These are phyloP conservation scores for Lithophane socia DNA, from an alignment of 2,888 invertebrate species.

Conservation along the genomic window DNA sequence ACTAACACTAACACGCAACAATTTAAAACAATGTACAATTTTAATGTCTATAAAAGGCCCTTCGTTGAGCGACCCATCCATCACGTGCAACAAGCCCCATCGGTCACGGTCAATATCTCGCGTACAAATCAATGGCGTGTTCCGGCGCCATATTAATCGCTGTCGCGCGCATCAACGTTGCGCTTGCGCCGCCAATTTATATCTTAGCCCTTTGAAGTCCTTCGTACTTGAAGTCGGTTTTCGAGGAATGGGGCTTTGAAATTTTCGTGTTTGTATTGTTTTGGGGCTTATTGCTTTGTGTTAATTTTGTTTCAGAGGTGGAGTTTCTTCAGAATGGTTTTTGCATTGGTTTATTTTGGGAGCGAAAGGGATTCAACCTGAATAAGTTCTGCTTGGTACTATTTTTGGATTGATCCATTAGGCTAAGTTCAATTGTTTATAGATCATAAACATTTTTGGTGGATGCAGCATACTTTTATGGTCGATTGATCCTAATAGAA, in stretches of 20 bases:
- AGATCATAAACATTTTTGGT: neutral
- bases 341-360: slow-evolving; percentile 10
- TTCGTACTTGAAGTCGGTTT: slow-evolving; percentile 63
- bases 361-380: neutral
- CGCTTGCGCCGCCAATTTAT: slow-evolving; percentile 78
- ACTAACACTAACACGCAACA: neutral
- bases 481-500: neutral
- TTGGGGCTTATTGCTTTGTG: slow-evolving; percentile 26
- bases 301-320: slow-evolving; percentile 22
- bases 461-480: neutral
- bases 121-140: slow-evolving; percentile 65
- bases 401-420: neutral
- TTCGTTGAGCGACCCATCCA: slow-evolving; percentile 54
- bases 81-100: slow-evolving; percentile 74
- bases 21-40: slow-evolving; percentile 22
- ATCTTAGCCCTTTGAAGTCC: slow-evolving; percentile 82
- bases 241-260: slow-evolving; percentile 70
- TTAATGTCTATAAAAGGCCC: slow-evolving; percentile 39
- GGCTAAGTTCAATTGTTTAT: neutral
- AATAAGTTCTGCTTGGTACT: neutral
- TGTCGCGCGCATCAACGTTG: slow-evolving; percentile 75
- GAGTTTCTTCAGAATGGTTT: neutral
- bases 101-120: slow-evolving; percentile 78
- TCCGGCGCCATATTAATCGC: slow-evolving; percentile 82
- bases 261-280: slow-evolving; percentile 67